A percentile compares a stretch with the other conserved stretches of the same genome.
Evolutionary conservation across 1,140 invertebrate species (phyloP).

Genomic region (Pissodes strobi): DNA sequence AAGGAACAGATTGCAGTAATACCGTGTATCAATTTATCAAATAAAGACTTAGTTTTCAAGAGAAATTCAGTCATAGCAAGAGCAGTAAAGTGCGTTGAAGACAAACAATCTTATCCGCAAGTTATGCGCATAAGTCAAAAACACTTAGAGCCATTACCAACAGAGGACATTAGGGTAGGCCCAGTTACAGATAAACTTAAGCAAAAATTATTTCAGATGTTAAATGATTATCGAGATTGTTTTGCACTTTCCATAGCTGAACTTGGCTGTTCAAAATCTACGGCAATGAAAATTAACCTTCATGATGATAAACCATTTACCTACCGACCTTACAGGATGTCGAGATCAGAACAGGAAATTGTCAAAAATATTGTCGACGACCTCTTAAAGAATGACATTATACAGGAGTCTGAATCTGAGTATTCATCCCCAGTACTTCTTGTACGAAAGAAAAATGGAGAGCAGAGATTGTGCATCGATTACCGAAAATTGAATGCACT

Average conservation of each 20-base stretch:
- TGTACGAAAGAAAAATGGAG: background rate
- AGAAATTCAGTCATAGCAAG: background rate
- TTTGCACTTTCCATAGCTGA: background rate
- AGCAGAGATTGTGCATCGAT: background rate
- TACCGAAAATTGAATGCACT: background rate
- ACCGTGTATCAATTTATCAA: background rate
- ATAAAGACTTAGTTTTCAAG: background rate
- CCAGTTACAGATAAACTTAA: background rate
- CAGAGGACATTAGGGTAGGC: background rate
- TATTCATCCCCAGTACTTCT: conserved; percentile 43
- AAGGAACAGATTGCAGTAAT: too few relatives aligned
- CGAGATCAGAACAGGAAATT: background rate
- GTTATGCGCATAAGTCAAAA: background rate
- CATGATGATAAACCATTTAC: background rate
- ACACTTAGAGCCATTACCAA: background rate
- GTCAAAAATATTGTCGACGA: conserved; percentile 20
- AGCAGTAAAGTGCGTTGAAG: background rate
- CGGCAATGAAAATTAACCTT: background rate
- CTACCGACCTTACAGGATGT: too few relatives aligned
- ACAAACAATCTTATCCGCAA: background rate
- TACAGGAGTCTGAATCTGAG: conserved; percentile 39
- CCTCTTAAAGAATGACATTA: conserved; percentile 17
- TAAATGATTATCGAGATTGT: background rate
- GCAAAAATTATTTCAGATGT: background rate
- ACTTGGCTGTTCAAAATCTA: background rate